Conservation (phyloP, 2,113 vertebrate genomes). For the Coreoperca whiteheadi region DNA sequence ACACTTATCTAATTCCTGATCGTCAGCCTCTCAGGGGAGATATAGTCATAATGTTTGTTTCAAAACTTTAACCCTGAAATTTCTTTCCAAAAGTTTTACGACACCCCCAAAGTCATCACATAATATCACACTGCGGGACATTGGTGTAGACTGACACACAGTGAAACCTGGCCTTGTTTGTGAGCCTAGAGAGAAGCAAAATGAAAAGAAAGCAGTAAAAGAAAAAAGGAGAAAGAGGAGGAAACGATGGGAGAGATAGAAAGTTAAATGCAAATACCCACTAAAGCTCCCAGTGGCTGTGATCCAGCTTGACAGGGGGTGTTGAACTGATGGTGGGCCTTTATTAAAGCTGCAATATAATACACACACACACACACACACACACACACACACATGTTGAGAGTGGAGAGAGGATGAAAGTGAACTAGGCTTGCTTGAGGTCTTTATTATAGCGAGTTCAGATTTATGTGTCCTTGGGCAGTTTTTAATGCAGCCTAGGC, state of each 20-base stretch:
- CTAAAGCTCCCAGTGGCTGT: conserved; percentile 23
- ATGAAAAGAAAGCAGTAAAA: background rate
- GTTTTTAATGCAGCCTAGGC: conserved; percentile 26
- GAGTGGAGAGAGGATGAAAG: conserved; percentile 24
- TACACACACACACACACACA: conserved; percentile 13
- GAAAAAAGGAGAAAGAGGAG: background rate
- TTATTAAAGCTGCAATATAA: conserved; percentile 24
- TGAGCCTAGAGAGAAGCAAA: background rate
- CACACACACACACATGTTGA: background rate
- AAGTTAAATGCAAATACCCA: conserved; percentile 12
- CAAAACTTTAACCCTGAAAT: conserved; percentile 4
- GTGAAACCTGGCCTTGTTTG: background rate
- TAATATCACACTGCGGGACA: conserved; percentile 13
- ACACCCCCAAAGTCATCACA: conserved; percentile 15
- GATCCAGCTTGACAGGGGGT: conserved; percentile 24
- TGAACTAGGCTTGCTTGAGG: conserved; percentile 2
- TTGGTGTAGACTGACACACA: background rate
- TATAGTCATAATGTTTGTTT: conserved; percentile 21
- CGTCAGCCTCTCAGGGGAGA: background rate
- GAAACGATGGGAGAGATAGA: conserved; percentile 8
- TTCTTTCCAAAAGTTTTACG: conserved; percentile 15
- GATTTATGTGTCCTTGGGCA: conserved; percentile 40
- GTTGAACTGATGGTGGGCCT: conserved; percentile 15
- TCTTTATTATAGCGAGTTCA: conserved; percentile 23
- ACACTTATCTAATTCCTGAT: background rate